phyloP scores from a whole-genome alignment of 2,797 vertebrate species.

The Zalophus californianus region DNA sequence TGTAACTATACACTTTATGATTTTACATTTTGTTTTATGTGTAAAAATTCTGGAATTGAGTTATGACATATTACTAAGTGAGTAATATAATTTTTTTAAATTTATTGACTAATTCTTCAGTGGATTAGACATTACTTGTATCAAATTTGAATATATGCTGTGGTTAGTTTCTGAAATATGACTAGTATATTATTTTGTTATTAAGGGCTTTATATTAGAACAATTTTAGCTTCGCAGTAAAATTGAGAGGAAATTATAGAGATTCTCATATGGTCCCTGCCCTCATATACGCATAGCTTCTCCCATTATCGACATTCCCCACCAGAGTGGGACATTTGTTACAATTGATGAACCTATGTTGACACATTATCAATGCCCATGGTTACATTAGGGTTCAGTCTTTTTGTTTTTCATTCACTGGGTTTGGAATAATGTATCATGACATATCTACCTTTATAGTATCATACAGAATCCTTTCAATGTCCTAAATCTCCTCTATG shows the following conservation, averaged over 20 bases:
- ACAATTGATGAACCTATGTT: neutral
- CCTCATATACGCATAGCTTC: too few species aligned
- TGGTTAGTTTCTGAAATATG: neutral
- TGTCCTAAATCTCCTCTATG: neutral
- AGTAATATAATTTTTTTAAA: neutral
- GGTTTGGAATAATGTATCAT: neutral
- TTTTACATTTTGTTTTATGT: neutral
- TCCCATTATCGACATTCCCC: neutral
- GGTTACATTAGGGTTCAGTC: neutral
- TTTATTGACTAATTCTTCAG: neutral
- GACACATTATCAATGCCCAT: neutral
- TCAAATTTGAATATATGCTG: neutral
- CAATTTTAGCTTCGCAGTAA: neutral
- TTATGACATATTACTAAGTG: neutral
- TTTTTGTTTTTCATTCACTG: neutral
- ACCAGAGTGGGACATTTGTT: neutral
- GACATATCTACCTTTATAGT: neutral
- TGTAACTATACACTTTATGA: neutral
- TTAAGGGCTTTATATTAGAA: neutral
- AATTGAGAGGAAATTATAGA: neutral
- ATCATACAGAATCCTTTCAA: neutral
- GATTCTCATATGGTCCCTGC: neutral
- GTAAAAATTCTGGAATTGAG: neutral
- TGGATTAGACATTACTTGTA: neutral
- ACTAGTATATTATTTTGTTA: neutral